Evolutionary conservation across 1,140 invertebrate genomes (phyloP).

Genomic region (Agrilus planipennis): DNA sequence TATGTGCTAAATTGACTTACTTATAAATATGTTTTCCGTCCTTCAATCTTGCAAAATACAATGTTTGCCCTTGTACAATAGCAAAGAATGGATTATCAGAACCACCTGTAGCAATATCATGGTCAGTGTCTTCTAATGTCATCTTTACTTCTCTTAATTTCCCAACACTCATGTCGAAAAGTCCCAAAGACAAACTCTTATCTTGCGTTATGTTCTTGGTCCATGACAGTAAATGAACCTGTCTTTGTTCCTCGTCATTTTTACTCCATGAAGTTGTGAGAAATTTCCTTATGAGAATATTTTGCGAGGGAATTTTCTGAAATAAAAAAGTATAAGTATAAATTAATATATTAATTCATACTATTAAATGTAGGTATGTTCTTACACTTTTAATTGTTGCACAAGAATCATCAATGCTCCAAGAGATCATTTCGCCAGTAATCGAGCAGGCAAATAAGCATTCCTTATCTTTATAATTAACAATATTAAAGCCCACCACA

Average conservation of each 20-base stretch:
- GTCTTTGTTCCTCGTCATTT: constrained; percentile 1
- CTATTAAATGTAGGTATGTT: constrained; percentile 24
- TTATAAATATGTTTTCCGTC: neutral
- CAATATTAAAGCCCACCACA: constrained; percentile 38
- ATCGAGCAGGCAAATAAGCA: constrained; percentile 42
- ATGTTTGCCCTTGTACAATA: neutral
- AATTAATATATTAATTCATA: neutral
- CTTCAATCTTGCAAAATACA: neutral
- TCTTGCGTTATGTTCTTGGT: too few relatives aligned
- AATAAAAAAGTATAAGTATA: constrained; percentile 12
- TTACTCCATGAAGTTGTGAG: constrained; percentile 9
- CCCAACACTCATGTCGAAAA: too few relatives aligned
- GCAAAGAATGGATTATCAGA: neutral
- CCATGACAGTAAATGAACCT: constrained; percentile 3
- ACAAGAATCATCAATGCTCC: constrained; percentile 41
- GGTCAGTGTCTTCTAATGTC: neutral
- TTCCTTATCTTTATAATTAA: constrained; percentile 34
- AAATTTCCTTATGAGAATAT: constrained; percentile 21
- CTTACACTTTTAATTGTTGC: constrained; percentile 36
- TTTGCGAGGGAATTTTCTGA: constrained; percentile 19
- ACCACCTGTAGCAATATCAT: neutral
- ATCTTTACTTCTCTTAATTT: neutral
- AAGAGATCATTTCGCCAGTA: constrained; percentile 38
- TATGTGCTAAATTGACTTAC: neutral
- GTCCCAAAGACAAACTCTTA: too few relatives aligned